Base-by-base conservation (phyloP, 64 coral and sea anemone species). In the Montipora foliosa region DNA sequence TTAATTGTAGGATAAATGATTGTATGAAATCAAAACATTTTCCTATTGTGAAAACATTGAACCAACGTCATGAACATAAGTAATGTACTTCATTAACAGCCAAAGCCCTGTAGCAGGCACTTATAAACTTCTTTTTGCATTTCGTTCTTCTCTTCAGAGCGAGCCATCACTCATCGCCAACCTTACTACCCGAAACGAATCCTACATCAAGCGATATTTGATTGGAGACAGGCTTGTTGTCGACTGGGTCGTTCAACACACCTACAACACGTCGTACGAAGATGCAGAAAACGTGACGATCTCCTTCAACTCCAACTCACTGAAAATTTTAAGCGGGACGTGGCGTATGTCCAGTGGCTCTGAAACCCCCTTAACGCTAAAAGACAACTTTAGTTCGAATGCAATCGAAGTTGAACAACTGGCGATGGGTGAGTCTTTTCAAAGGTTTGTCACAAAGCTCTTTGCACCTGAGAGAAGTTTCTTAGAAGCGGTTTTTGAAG, bases 241-340 rank as follows among this genome's bases (percentile, higher is more conserved):
- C 19, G 68, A 81, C 44, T 96, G 91, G 88, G 67, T 69, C 29
- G 94, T 95, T 3, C 59, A 71, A 6, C 97, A 98, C 74, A 91
- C 84, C 6, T 37, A 68, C 64, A 98, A 98, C 68, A 95, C 91
- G 24, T 98, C 97, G 1, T 95, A 95, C 13, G 97, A 87, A 3
- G 50, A 83, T 61, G 97, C 97, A 12, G 46, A 19, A 45, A 66
- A 89, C 37, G 92, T 94, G 12, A 37, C 14, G 4, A 5, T 98
- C 48, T 70, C 76, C 4, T 96, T 90, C 85, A 67, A 76, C 8
- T 79, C 83, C 16, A 92, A 66, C 67, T 86, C 82, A n/a, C 60
- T 98, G 59, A 60, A 46, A 8, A 84, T 98, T 57, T 15, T 89
- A 10, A 21, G 45, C 0, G 93, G 80, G 15, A 75, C 89, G 2